Evolutionary conservation across 2,888 invertebrate genomes (phyloP).

Genomic region (Parnassius smintheus): DNA sequence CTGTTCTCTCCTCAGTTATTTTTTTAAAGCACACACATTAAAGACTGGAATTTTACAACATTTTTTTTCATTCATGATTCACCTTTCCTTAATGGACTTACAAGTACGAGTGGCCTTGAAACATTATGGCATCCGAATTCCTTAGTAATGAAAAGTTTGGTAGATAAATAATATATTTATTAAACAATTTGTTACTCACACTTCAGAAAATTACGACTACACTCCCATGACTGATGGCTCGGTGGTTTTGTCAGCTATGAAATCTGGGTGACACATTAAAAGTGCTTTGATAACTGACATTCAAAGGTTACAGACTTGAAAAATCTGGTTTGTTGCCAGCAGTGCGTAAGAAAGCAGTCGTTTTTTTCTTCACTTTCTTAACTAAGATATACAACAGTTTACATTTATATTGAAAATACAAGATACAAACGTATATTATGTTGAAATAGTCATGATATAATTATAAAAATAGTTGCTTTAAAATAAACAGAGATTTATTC

Average conservation of each 20-base stretch:
- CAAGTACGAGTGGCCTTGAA: too few species aligned
- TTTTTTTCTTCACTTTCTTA: conserved; percentile 1
- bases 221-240: neutral
- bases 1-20: too few species aligned
- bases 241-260: neutral
- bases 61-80: too few species aligned
- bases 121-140: too few species aligned
- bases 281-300: conserved; percentile 7
- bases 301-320: neutral
- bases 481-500: neutral
- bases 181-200: neutral
- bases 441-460: neutral
- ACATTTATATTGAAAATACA: conserved; percentile 10
- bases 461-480: neutral
- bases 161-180: conserved; percentile 14
- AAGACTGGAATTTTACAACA: too few species aligned
- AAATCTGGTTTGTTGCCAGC: conserved; percentile 3
- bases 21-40: too few species aligned
- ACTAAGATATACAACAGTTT: neutral
- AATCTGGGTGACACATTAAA: conserved; percentile 7
- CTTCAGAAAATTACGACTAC: conserved; percentile 1
- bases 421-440: neutral
- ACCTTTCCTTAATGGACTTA: too few species aligned
- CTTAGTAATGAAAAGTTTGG: too few species aligned
- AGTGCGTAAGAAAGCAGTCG: conserved; percentile 7